Conservation (phyloP, 2,113 vertebrate species). For the Antennarius striatus region DNA sequence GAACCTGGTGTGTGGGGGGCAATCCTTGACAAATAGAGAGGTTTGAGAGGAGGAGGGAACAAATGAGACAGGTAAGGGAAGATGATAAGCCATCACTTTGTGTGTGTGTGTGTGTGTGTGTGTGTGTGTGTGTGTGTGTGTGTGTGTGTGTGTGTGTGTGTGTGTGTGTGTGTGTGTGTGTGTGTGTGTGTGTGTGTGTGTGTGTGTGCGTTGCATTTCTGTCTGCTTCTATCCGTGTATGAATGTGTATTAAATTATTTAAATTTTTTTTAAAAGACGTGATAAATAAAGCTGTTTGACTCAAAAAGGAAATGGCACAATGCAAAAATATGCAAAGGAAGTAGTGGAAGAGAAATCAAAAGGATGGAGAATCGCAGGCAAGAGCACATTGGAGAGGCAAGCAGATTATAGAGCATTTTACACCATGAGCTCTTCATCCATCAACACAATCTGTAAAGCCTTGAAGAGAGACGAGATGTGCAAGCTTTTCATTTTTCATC, state of each 20-base stretch:
- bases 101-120: no score
- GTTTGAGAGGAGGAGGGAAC: not conserved
- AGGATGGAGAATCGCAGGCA: not conserved
- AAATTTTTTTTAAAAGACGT: no score
- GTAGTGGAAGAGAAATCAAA: not conserved
- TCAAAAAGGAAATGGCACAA: conserved; percentile 11
- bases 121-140: no score
- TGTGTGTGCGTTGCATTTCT: not conserved
- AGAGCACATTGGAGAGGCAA: not conserved
- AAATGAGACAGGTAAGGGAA: not conserved
- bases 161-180: no score
- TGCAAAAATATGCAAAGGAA: conserved; percentile 20
- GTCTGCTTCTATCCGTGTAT: not conserved
- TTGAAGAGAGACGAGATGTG: conserved; percentile 61
- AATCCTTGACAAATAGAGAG: conserved; percentile 15
- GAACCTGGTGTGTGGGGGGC: conserved; percentile 13
- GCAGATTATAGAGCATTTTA: conserved; percentile 66
- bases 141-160: no score
- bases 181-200: no score
- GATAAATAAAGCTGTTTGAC: conserved; percentile 19
- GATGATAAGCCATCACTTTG: no score
- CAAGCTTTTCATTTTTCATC: conserved; percentile 58
- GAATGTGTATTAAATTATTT: not conserved
- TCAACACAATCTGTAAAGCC: conserved; percentile 70
- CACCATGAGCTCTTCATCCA: conserved; percentile 65